Conservation (phyloP, 1,140 invertebrate genomes). For the Drosophila guanche region DNA sequence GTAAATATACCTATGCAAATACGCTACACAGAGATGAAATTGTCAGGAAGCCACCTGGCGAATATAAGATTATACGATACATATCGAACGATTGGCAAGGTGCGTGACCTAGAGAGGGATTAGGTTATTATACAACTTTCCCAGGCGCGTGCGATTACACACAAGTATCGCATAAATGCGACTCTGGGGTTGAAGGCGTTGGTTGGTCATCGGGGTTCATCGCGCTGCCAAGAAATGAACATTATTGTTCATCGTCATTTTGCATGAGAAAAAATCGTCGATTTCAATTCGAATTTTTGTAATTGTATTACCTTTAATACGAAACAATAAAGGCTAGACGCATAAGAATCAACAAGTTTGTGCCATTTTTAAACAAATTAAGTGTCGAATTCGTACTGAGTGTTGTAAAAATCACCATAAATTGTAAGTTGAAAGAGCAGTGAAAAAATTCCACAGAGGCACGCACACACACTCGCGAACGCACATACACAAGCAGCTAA, state of each 20-base stretch:
- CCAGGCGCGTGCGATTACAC: neutral
- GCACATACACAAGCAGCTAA: constrained; percentile 26
- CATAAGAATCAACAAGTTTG: constrained; percentile 72
- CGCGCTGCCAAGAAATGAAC: constrained; percentile 63
- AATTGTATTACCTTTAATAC: constrained; percentile 72
- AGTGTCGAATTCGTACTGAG: constrained; percentile 68
- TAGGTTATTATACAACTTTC: neutral
- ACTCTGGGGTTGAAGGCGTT: constrained; percentile 69
- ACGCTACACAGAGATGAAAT: no score
- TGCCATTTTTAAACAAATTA: constrained; percentile 77
- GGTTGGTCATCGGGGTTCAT: constrained; percentile 67
- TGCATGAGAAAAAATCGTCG: constrained; percentile 78
- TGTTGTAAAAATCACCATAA: constrained; percentile 66
- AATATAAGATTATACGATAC: no score
- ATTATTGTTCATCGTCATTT: constrained; percentile 68
- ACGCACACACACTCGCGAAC: constrained; percentile 43
- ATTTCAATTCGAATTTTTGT: constrained; percentile 68
- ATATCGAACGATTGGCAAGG: no score
- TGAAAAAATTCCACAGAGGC: constrained; percentile 80
- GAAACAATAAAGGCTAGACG: constrained; percentile 65
- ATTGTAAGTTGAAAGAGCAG: constrained; percentile 76
- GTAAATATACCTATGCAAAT: no score
- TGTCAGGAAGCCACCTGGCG: no score
- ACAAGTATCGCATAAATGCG: constrained; percentile 18
- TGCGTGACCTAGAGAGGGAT: no score